A percentile compares a stretch with the other conserved stretches of the same genome.
phyloP scores from a whole-genome alignment of 2,888 invertebrate genomes.

The Agrypnus murinus region DNA sequence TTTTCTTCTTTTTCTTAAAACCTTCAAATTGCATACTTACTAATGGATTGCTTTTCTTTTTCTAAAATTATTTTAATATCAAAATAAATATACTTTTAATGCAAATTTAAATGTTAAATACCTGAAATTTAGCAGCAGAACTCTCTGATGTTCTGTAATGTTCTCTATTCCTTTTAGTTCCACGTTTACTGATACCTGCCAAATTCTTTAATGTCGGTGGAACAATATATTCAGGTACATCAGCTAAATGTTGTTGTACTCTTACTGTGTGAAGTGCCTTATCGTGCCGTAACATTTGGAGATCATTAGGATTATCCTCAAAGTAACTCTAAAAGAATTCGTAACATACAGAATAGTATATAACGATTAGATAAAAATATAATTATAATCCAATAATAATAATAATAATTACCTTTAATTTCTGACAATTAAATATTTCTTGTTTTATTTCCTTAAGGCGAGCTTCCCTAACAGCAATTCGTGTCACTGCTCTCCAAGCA shows the following conservation, averaged over 20 bases:
- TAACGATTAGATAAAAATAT: neutral
- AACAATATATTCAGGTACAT: conserved; percentile 95
- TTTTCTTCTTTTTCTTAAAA: conserved; percentile 70
- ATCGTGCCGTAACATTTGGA: conserved; percentile 89
- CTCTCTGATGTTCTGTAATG: conserved; percentile 58
- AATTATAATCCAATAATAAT: neutral
- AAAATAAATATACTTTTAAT: no score
- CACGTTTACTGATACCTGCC: conserved; percentile 70
- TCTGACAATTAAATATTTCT: conserved; percentile 94
- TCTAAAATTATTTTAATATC: no score
- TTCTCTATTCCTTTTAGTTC: conserved; percentile 59
- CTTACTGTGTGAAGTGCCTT: conserved; percentile 90
- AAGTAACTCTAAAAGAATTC: conserved; percentile 84
- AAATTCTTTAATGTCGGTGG: conserved; percentile 84
- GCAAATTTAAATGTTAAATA: conserved; percentile 44
- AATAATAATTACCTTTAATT: conserved; percentile 80
- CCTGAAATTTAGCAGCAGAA: conserved; percentile 60
- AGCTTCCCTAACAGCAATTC: conserved; percentile 94
- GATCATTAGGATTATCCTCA: conserved; percentile 91
- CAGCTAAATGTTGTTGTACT: conserved; percentile 87
- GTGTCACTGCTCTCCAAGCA: conserved; percentile 95
- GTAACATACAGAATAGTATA: conserved; percentile 38
- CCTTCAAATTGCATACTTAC: conserved; percentile 79
- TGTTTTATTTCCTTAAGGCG: conserved; percentile 95
- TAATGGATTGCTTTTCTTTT: conserved; percentile 79